Evolutionary conservation across 2,797 vertebrate genomes (phyloP), one percentile per base, ranked within the genome.

Genomic region (Epinephelus malabaricus): DNA sequence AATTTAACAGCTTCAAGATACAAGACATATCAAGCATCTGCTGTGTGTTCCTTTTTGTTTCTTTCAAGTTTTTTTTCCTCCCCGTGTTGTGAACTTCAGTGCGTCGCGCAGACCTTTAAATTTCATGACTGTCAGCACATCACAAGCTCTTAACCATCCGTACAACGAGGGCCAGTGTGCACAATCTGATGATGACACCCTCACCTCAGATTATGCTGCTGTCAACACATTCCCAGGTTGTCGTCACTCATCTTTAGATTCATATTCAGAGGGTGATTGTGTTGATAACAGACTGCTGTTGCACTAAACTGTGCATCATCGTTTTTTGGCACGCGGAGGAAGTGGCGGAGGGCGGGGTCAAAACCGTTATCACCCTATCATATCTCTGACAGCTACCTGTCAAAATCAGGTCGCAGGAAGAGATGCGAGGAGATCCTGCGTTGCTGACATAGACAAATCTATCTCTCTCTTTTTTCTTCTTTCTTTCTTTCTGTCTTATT

Each of bases 381-480:
- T 93, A 93, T 95, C 94, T 93, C 91, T 92, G 94, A 94, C 95
- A 92, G 90, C 96, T 96, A 97, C 96, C 96, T 97, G 96, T 96
- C 95, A 95, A 96, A 97, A 96, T 94, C 94, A 90, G 95, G 93
- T 93, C 87, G 81, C 86, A 54, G 81, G 72, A 68, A 84, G 86
- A 91, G 91, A 92, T 86, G 90, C 45, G 83, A 81, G 81, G 82
- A 92, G 89, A 89, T 90, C 83, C 84, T 69, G 84, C 71, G 40
- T 82, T 91, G 93, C 93, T 94, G 93, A 95, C 94, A 95, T 91
- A 93, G 96, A 93, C 94, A 63, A 90, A 90, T 89, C 72, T 74
- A 10, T 66, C 84, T 49, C 71, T 74, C 46, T 75, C 21, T 77
- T 47, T 70, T 50, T 53, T 77, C n/a, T 64, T 76, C 51, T 56